Percentiles rank a stretch among this genome's conserved stretches.
These are phyloP conservation scores for Trypoxylon attenuatum DNA, from an alignment of 2,888 invertebrate species.

Conservation along the genomic window DNA sequence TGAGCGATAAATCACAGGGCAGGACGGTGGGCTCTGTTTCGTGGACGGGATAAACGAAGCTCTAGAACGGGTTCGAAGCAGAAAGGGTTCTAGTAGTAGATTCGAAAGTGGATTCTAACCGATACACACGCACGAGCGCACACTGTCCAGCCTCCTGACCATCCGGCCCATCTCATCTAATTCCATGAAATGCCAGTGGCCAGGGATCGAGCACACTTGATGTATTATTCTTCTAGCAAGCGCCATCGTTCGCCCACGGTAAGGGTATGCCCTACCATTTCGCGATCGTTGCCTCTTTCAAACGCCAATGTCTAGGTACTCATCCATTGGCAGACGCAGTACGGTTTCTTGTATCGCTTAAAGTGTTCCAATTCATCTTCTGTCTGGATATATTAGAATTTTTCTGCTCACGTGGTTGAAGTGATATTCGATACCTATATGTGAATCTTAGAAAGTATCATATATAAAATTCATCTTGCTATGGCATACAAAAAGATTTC, in stretches of 20 bases:
- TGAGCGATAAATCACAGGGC: background rate
- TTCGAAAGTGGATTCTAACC: background rate
- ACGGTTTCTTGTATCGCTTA: too few species aligned
- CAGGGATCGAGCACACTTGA: constrained; percentile 26
- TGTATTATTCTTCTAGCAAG: constrained; percentile 27
- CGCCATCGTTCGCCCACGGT: background rate
- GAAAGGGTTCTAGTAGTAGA: too few species aligned
- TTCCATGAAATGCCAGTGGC: constrained; percentile 22
- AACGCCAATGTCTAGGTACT: too few species aligned
- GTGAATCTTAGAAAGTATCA: too few species aligned
- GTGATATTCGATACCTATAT: too few species aligned
- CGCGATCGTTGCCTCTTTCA: background rate
- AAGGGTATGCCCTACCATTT: background rate
- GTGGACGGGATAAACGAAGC: background rate
- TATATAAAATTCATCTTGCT: too few species aligned
- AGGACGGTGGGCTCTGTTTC: background rate
- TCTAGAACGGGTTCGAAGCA: background rate
- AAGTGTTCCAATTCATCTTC: too few species aligned
- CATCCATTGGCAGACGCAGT: too few species aligned
- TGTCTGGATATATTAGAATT: too few species aligned
- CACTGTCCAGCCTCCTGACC: background rate
- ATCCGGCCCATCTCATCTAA: constrained; percentile 35
- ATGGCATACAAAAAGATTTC: too few species aligned
- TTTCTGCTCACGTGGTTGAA: too few species aligned
- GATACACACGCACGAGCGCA: background rate